Base-by-base conservation (phyloP, 2,113 vertebrate genomes). In the Isurus oxyrinchus region DNA sequence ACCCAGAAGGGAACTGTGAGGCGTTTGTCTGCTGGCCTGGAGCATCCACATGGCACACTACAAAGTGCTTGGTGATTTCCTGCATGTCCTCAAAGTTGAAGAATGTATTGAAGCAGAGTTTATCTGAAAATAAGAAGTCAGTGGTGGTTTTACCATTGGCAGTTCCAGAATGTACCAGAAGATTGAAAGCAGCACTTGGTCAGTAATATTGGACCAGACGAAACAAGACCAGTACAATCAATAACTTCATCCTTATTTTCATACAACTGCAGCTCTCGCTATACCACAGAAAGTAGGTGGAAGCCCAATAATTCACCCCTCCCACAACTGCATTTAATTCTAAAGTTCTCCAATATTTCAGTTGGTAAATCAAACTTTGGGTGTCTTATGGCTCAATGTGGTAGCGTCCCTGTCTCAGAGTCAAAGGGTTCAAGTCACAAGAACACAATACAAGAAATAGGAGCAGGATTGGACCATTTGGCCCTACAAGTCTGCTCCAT, bases 41-140 rank as follows among this genome's bases (percentile, higher is more conserved):
- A 0, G 99, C 99, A 0, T 99, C 99, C 6, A 99, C 98, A 0
- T 99, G 99, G 97, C 99, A 99, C 94, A 99, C 98, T 97, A 99
- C 99, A 61, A 99, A 99, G 97, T 99, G 99, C 97, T 99, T 99
- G 1, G 99, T 99, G 97, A 99, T 99, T 98, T 99, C 99, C 97
- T 99, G 99, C 99, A 99, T 99, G 97, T 99, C 99, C 97, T 99
- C 99, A 0, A 98, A 99, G 97, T 99, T 99, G 98, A 99, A 99
- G 98, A 99, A 98, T 11, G 98, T 97, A 97, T 99, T 99, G 98
- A 99, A 99, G 97, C 99, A 99, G 96, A 99, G 98, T 97, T 99
- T 99, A 97, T 99, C 99, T 99, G 97, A 97, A 97, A 95, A 96
- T 5, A 88, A 23, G 84, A 40, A n/a, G 84, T 57, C 96, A 66